Conservation (phyloP, 1,140 invertebrate species). For the Trinorchestia longiramus region DNA sequence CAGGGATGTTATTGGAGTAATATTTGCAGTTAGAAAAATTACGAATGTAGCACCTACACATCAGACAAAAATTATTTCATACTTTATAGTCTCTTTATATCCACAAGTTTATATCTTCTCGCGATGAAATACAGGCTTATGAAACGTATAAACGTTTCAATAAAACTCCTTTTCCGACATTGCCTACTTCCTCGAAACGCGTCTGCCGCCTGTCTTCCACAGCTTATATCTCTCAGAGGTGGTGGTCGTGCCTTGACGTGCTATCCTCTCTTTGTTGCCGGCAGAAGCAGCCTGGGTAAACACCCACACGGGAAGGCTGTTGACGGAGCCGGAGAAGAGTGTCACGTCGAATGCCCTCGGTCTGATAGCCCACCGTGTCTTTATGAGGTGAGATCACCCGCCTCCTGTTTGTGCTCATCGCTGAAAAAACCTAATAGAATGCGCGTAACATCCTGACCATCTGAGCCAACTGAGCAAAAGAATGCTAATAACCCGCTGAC, state of each 20-base stretch:
- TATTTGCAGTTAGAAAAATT: background rate
- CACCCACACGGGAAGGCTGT: background rate
- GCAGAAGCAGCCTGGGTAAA: background rate
- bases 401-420: background rate
- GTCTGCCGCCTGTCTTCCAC: background rate
- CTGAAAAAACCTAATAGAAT: constrained; percentile 9
- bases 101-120: background rate
- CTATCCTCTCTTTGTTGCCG: background rate
- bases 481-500: background rate
- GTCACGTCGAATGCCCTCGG: background rate
- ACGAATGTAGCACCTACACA: background rate
- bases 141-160: background rate
- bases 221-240: background rate
- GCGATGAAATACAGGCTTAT: background rate
- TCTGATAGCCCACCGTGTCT: background rate
- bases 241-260: background rate
- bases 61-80: background rate
- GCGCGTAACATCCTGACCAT: constrained; percentile 5
- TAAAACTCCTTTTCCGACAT: background rate
- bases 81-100: background rate
- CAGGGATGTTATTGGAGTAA: background rate
- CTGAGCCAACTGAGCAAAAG: background rate
- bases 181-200: background rate
- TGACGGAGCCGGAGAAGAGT: background rate
- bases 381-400: background rate